Evolutionary conservation across 2,888 invertebrate species (phyloP), one percentile per base, ranked within the genome.

Genomic region (Arctia plantaginis): DNA sequence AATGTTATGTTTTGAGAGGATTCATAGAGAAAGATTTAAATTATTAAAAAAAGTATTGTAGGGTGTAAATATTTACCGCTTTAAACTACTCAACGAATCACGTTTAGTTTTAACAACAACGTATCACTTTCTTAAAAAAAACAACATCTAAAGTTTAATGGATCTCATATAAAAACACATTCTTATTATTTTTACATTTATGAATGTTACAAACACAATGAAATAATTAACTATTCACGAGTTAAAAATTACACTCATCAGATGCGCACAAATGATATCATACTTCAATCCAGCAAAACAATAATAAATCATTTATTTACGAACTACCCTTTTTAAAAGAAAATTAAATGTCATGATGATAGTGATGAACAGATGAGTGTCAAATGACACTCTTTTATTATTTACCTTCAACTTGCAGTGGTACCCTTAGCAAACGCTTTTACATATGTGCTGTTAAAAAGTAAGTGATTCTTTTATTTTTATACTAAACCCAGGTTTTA

Each of bases 281-380:
- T 23, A 51, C 0, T 7, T 47, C 6, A 12, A 55, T 55, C n/a
- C 7, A 55, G 23, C 51, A n/a, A 55, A 0, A 12, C 51, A 51
- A 51, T 51, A 51, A 1, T 51, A 23, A 7, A 18, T 51, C 1
- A 51, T 23, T 51, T 3, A 4, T 35, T 35, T 35, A 6, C 35
- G 13, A 55, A 35, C 13, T 69, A 55, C 39, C 64, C 69, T 39
- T 55, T 66, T 35, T 12, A 27, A 33, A 10, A 35, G 44, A 18
- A 62, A 64, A 73, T 27, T 65, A 30, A 71, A 80, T 77, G 66
- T 41, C 69, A 74, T 74, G 72, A 76, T 70, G 72, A 77, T 66
- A 66, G 69, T 73, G 62, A 35, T 8, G 8, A 55, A n/a, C 51
- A 55, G n/a, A 35, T 33, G 18, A 4, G 51, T 23, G 72, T 78